Conservation (phyloP, 2,888 invertebrate genomes). For the Masnerella sp. region DNA sequence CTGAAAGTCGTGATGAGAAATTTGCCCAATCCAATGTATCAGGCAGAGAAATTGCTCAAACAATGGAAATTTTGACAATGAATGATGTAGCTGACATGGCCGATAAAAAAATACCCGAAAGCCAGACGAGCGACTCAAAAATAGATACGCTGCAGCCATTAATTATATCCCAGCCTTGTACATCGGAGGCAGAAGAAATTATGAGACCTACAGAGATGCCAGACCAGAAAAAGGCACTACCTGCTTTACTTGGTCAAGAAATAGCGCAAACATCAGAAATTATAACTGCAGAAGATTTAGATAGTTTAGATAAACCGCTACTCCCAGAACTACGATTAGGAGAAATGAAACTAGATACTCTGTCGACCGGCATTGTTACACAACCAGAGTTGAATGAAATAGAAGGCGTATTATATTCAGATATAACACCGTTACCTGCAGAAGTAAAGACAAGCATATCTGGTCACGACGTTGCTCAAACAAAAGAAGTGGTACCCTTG, state of each 20-base stretch:
- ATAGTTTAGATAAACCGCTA: constrained; percentile 68
- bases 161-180: constrained; percentile 62
- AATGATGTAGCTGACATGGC: constrained; percentile 61
- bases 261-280: constrained; percentile 76
- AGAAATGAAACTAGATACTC: constrained; percentile 66
- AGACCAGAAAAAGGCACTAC: constrained; percentile 66
- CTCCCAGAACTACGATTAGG: constrained; percentile 66
- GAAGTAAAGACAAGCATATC: constrained; percentile 66
- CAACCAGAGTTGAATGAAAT: constrained; percentile 65
- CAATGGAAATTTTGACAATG: constrained; percentile 69
- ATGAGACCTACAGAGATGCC: constrained; percentile 60
- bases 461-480: constrained; percentile 70
- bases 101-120: constrained; percentile 48
- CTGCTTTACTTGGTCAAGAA: constrained; percentile 71
- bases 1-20: constrained; percentile 54
- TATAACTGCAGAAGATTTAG: constrained; percentile 66
- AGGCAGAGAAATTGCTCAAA: constrained; percentile 74
- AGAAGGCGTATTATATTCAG: constrained; percentile 61
- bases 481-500: constrained; percentile 63
- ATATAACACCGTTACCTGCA: constrained; percentile 67
- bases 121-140: constrained; percentile 64
- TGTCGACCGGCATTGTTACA: constrained; percentile 60
- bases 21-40: constrained; percentile 65
- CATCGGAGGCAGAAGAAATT: constrained; percentile 45
- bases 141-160: constrained; percentile 65